Percentiles rank a stretch among this genome's conserved stretches.
These are phyloP conservation scores for Dolichotis patagonum DNA, from an alignment of 2,113 vertebrate genomes.

Conservation along the genomic window DNA sequence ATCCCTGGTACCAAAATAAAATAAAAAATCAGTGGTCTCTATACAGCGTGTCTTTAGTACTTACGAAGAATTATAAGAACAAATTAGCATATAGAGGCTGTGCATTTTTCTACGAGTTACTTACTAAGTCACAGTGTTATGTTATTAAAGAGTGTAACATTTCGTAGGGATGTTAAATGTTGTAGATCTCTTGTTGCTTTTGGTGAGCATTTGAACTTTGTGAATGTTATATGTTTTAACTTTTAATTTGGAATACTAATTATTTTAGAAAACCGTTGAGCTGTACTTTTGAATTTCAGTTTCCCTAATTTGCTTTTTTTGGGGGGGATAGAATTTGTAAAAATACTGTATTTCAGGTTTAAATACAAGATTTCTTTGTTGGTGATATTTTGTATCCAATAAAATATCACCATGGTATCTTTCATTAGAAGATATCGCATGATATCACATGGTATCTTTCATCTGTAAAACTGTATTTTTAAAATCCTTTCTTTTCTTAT, in stretches of 20 bases:
- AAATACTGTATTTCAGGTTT: constrained; percentile 2
- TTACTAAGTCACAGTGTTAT: background rate
- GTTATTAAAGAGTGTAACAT: background rate
- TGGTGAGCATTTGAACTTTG: background rate
- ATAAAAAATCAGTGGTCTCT: background rate
- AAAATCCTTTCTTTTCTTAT: background rate
- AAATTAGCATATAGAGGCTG: background rate
- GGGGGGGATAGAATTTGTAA: constrained; percentile 35
- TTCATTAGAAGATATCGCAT: background rate
- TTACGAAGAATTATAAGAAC: background rate
- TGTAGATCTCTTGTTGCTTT: background rate
- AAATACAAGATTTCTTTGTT: constrained; percentile 12
- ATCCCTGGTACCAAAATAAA: no score
- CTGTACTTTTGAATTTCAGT: constrained; percentile 38
- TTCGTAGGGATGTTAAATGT: background rate
- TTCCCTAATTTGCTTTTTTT: background rate
- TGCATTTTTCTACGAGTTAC: background rate
- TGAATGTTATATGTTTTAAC: background rate
- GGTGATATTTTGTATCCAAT: background rate
- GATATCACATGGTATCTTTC: no score
- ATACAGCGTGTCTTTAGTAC: background rate
- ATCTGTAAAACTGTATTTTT: constrained; percentile 20
- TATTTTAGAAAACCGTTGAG: constrained; percentile 1
- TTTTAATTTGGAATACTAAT: background rate
- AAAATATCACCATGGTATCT: constrained; percentile 28